Evolutionary conservation across 2,888 invertebrate genomes (phyloP).

Genomic region (Busseola fusca): DNA sequence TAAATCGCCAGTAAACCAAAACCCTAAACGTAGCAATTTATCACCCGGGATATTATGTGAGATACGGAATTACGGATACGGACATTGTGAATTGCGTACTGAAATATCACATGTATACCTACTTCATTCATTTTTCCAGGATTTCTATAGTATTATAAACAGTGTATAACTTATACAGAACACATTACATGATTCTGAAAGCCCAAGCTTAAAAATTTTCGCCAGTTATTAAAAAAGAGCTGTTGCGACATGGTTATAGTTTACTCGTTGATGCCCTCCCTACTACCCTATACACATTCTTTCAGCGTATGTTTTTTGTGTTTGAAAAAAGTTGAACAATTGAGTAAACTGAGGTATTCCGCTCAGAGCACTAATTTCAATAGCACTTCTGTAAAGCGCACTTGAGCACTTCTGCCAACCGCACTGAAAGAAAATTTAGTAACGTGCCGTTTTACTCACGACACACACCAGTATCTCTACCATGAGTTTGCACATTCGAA

Average conservation of each 20-base stretch:
- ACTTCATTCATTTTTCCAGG: background rate
- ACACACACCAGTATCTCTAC: no score
- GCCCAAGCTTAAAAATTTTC: no score
- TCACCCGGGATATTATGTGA: constrained; percentile 15
- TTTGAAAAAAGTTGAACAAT: background rate
- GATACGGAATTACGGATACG: background rate
- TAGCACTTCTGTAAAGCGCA: no score
- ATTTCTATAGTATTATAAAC: background rate
- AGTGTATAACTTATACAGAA: background rate
- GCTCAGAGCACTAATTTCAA: no score
- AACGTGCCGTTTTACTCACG: no score
- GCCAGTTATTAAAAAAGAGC: no score
- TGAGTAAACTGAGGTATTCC: no score
- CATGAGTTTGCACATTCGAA: no score
- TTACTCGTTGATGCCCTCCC: background rate
- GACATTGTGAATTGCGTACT: constrained; percentile 14
- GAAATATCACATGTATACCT: background rate
- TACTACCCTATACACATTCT: background rate
- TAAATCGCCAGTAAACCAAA: constrained; percentile 14
- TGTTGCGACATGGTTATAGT: background rate
- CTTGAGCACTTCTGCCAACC: no score
- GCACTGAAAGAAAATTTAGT: no score
- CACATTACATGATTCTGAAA: no score
- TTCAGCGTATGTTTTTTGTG: background rate
- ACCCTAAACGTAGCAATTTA: constrained; percentile 12